These are phyloP conservation scores for Berghia stephanieae DNA, from an alignment of 1,140 invertebrate genomes.

Conservation along the genomic window DNA sequence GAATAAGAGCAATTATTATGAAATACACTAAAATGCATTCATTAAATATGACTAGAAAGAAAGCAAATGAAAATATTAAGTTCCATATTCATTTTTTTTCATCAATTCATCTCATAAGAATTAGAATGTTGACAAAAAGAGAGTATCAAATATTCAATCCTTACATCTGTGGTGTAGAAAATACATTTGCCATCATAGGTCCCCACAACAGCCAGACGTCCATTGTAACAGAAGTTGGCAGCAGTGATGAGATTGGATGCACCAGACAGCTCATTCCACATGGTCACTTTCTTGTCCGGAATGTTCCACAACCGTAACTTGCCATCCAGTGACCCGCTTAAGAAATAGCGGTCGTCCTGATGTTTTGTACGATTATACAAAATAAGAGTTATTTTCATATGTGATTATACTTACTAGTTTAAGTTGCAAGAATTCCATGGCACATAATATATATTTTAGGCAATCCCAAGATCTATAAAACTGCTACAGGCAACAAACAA, in stretches of 20 bases:
- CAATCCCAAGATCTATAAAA: too few species aligned
- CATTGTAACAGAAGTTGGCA: slow-evolving; percentile 96
- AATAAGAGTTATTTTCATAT: too few species aligned
- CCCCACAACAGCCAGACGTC: slow-evolving; percentile 88
- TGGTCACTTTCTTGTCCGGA: slow-evolving; percentile 94
- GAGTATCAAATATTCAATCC: slow-evolving; percentile 28
- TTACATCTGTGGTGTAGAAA: slow-evolving; percentile 93
- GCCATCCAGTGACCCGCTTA: slow-evolving; percentile 94
- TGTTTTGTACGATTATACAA: too few species aligned
- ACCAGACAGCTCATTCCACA: slow-evolving; percentile 90
- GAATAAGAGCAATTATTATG: too few species aligned
- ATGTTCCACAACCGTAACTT: slow-evolving; percentile 99
- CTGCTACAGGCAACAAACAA: too few species aligned
- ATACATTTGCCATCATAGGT: slow-evolving; percentile 96
- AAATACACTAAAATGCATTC: too few species aligned
- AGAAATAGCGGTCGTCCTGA: slow-evolving; percentile 91
- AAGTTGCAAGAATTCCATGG: too few species aligned
- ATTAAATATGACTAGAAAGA: too few species aligned
- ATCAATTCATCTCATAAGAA: too few species aligned
- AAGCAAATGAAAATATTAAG: neutral
- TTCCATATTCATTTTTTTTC: neutral
- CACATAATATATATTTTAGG: too few species aligned
- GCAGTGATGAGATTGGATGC: slow-evolving; percentile 89
- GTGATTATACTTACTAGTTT: too few species aligned
- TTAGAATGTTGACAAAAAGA: too few species aligned